Evolutionary conservation across 2,888 invertebrate genomes (phyloP).

Genomic region (Kuschelorhynchus macadamiae): DNA sequence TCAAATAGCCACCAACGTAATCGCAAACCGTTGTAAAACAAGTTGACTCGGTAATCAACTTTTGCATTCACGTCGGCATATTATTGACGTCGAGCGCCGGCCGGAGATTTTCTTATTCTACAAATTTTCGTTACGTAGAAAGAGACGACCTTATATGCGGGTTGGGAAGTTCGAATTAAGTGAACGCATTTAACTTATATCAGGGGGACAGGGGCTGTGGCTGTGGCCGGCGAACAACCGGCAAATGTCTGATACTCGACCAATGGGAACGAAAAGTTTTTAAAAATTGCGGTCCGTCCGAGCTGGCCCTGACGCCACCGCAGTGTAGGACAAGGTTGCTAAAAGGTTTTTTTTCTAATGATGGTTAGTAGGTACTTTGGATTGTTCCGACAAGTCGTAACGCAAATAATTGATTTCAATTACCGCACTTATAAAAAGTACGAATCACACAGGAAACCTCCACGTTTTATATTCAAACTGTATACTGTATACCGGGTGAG

Average conservation of each 20-base stretch:
- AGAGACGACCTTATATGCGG: no score
- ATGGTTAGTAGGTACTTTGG: background rate
- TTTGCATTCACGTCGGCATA: no score
- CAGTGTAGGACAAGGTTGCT: slow-evolving; percentile 28
- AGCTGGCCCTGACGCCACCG: slow-evolving; percentile 1
- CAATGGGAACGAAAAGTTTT: slow-evolving; percentile 33
- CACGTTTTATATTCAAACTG: no score
- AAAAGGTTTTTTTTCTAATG: slow-evolving; percentile 14
- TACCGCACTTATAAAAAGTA: no score
- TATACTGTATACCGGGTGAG: no score
- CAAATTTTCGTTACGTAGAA: no score
- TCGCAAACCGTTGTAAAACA: no score
- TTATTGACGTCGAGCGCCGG: no score
- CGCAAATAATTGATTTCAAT: slow-evolving; percentile 5
- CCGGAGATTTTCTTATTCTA: no score
- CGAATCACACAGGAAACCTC: no score
- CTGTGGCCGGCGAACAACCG: slow-evolving; percentile 29
- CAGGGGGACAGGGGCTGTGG: slow-evolving; percentile 18
- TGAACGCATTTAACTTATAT: slow-evolving; percentile 31
- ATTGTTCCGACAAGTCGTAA: background rate
- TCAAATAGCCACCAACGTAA: no score
- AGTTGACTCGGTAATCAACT: no score
- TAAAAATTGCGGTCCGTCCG: slow-evolving; percentile 20
- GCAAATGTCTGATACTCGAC: slow-evolving; percentile 18
- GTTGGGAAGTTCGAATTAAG: background rate